Conservation (phyloP, 2,888 invertebrate species). For the Sisyra nigra region DNA sequence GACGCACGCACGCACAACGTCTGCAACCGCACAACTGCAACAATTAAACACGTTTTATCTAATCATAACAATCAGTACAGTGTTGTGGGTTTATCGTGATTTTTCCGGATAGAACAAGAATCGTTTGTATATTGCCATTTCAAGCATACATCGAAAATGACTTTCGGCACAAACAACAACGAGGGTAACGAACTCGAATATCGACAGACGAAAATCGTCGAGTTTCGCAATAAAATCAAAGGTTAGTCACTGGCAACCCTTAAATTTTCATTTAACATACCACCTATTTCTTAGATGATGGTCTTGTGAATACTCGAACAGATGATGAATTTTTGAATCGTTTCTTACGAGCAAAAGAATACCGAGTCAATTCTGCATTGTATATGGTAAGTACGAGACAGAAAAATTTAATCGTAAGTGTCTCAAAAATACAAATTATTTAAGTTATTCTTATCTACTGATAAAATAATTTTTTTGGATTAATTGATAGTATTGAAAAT, state of each 20-base stretch:
- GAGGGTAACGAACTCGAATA: neutral
- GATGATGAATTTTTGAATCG: conserved; percentile 59
- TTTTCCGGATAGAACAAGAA: too few relatives aligned
- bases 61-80: too few relatives aligned
- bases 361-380: conserved; percentile 3
- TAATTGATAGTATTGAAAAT: too few relatives aligned
- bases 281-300: conserved; percentile 3
- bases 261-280: neutral
- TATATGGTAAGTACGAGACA: neutral
- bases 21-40: too few relatives aligned
- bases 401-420: neutral
- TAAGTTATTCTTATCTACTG: too few relatives aligned
- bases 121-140: too few relatives aligned
- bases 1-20: too few relatives aligned
- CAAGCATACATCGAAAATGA: too few relatives aligned
- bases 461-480: too few relatives aligned
- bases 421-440: too few relatives aligned
- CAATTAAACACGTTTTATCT: too few relatives aligned
- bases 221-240: conserved; percentile 2
- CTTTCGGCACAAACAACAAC: neutral
- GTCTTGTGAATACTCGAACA: conserved; percentile 28
- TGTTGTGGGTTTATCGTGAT: too few relatives aligned
- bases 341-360: conserved; percentile 50
- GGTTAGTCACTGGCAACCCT: neutral
- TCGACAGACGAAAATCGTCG: neutral